Conservation (phyloP, 2,888 invertebrate genomes). For the Phoronis australis region DNA sequence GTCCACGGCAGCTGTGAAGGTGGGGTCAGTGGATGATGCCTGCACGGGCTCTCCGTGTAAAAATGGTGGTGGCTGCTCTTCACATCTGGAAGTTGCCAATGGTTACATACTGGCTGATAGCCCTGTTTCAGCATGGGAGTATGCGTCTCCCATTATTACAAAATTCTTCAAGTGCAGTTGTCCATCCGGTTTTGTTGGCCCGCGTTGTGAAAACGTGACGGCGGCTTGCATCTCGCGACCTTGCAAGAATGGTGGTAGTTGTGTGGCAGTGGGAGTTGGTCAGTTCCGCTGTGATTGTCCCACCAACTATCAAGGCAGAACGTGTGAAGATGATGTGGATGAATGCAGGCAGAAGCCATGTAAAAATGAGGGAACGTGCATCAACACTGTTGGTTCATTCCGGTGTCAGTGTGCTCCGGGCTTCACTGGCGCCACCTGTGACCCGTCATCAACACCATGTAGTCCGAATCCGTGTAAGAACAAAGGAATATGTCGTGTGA, state of each 20-base stretch:
- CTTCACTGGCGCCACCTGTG: conserved; percentile 37
- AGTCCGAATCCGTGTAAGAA: conserved; percentile 29
- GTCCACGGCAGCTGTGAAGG: conserved; percentile 18
- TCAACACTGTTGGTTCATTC: conserved; percentile 28
- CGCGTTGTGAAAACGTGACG: conserved; percentile 77
- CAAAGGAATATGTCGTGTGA: conserved; percentile 29
- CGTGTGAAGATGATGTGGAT: conserved; percentile 30
- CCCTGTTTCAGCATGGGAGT: not conserved
- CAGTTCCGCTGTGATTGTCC: conserved; percentile 27
- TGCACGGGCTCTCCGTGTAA: conserved; percentile 62
- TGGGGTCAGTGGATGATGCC: conserved; percentile 25
- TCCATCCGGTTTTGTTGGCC: conserved; percentile 83
- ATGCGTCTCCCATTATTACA: conserved; percentile 71
- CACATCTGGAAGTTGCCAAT: too few relatives aligned
- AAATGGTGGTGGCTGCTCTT: conserved; percentile 50
- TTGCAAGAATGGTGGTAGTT: conserved; percentile 83
- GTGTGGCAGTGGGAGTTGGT: conserved; percentile 46
- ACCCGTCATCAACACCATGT: conserved; percentile 26
- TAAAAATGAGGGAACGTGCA: conserved; percentile 73
- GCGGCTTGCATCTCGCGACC: conserved; percentile 90
- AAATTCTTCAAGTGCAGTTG: conserved; percentile 80
- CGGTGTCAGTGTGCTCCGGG: conserved; percentile 33
- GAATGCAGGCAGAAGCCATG: conserved; percentile 83
- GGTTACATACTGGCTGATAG: too few relatives aligned
- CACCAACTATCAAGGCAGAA: conserved; percentile 28